These are phyloP conservation scores for Apistogramma diplotaenia DNA, from an alignment of 2,113 vertebrate genomes.

Conservation along the genomic window DNA sequence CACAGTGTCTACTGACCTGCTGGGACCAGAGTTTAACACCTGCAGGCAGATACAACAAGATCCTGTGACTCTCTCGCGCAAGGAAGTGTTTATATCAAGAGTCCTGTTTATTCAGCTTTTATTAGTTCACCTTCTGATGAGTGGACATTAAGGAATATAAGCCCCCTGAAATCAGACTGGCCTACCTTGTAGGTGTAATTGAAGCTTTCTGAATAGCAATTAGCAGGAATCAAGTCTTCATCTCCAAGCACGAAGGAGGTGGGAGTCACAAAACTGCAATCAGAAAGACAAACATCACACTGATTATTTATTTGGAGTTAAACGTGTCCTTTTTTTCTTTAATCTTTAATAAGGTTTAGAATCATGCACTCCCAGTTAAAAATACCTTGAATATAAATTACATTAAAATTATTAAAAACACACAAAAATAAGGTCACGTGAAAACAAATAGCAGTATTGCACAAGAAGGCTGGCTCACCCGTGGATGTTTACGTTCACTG, in stretches of 20 bases:
- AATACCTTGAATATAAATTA: not conserved
- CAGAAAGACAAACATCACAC: not conserved
- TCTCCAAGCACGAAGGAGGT: slow-evolving; percentile 85
- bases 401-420: not conserved
- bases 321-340: not conserved
- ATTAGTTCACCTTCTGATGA: not conserved
- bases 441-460: not conserved
- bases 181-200: slow-evolving; percentile 89
- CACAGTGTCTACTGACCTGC: slow-evolving; percentile 81
- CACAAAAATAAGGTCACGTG: not conserved
- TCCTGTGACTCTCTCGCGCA: not conserved
- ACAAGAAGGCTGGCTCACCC: slow-evolving; percentile 79
- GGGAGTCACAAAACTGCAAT: slow-evolving; percentile 83
- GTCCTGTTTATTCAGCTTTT: not conserved
- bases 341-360: not conserved
- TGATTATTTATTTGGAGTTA: not conserved
- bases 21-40: slow-evolving; percentile 89
- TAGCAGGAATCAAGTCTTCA: slow-evolving; percentile 63
- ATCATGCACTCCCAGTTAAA: not conserved
- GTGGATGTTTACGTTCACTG: slow-evolving; percentile 80
- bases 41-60: slow-evolving; percentile 54
- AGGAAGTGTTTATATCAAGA: not conserved
- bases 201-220: slow-evolving; percentile 84
- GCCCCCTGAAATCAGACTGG: not conserved
- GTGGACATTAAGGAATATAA: not conserved